Evolutionary conservation across 2,113 vertebrate genomes (phyloP), one percentile per base, ranked within the genome.

Genomic region (Natator depressus): DNA sequence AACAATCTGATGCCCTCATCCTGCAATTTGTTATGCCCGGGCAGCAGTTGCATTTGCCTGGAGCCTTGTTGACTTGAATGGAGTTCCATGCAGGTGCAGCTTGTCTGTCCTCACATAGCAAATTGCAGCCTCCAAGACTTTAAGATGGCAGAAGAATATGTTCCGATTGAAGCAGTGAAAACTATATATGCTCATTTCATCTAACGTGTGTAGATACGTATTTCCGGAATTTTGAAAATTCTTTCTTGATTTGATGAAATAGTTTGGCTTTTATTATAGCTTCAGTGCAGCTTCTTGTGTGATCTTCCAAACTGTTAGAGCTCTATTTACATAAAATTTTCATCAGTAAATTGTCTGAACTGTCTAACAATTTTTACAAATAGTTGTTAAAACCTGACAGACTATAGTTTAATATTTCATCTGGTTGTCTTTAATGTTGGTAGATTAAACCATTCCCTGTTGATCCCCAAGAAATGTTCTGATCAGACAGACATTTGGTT

Each of bases 41-140:
- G 50, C 27, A 29, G 57, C 27, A 59, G 57, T 59, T 59, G 57
- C 27, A 59, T 25, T 29, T 3, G 27, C 27, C 12, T 31, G 57
- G 57, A 59, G 57, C 57, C 11, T 59, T 6, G 12, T 59, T 59
- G 57, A 59, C 27, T 59, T 59, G 12, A 59, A 14, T 29, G 29
- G 57, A 59, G 12, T 12, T 59, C 57, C 57, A 11, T 2, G 75
- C 2, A 54, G 29, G 38, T 69, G 2, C 83, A 84, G 72, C 47
- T 3, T 31, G 1, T 80, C 51, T 47, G 82, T 22, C 49, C 47
- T 46, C 62, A 79, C 47, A n/a, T n/a, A 7, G 17, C 49, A 35
- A 13, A 22, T 5, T 2, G 0, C 57, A 1, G 0, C 53, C 8
- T 78, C 42, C 10, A 55, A 54, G 65, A 76, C 35, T 69, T 55